Conservation (phyloP, 1,140 invertebrate genomes). For the Drosophila prosaltans region DNA sequence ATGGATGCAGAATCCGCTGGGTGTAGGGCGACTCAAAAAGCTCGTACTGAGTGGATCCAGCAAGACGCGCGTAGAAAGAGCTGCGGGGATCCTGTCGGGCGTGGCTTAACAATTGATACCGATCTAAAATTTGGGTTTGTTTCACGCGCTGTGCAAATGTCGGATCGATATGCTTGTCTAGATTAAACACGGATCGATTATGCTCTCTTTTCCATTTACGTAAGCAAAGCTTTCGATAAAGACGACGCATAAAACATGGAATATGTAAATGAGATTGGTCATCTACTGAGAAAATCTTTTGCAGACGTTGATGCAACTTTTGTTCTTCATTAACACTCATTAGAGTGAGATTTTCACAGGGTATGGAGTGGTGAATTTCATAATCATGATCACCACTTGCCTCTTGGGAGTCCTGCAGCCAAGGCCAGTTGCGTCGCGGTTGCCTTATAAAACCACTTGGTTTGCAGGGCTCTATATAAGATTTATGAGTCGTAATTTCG, state of each 20-base stretch:
- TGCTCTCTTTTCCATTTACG: conserved; percentile 86
- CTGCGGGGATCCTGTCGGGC: conserved; percentile 46
- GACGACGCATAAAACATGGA: conserved; percentile 82
- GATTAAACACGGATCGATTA: conserved; percentile 85
- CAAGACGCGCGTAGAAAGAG: conserved; percentile 66
- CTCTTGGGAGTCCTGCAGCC: conserved; percentile 57
- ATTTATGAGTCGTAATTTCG: not conserved
- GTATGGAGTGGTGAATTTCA: not conserved
- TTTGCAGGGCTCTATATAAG: conserved; percentile 44
- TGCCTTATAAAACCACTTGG: conserved; percentile 72
- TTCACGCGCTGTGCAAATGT: conserved; percentile 32
- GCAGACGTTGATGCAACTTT: conserved; percentile 84
- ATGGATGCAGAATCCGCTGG: conserved; percentile 74
- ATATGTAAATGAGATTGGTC: conserved; percentile 58
- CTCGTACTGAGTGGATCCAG: conserved; percentile 62
- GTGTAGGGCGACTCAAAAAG: conserved; percentile 81
- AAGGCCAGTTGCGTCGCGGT: conserved; percentile 69
- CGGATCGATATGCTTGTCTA: conserved; percentile 83
- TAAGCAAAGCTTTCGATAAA: conserved; percentile 86
- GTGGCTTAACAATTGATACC: conserved; percentile 76
- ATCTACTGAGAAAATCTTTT: conserved; percentile 56
- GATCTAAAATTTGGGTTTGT: conserved; percentile 82
- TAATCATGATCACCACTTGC: conserved; percentile 5
- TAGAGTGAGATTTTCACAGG: conserved; percentile 51
- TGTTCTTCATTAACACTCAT: conserved; percentile 86